Evolutionary conservation across 92 coral and sea anemone species (phyloP).

Genomic region (Blastomussa wellsi): DNA sequence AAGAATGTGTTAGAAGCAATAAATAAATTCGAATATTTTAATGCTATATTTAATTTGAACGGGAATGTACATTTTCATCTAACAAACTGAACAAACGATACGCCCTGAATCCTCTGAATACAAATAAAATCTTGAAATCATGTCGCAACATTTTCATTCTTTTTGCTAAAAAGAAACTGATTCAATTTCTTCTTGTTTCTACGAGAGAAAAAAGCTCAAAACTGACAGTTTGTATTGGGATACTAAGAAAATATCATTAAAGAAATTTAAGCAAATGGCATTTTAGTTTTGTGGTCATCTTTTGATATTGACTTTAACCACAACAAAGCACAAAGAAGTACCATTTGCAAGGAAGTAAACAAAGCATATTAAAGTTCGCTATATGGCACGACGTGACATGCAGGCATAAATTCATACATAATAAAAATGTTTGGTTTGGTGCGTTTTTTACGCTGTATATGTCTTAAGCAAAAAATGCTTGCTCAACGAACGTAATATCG

Average conservation of each 20-base stretch:
- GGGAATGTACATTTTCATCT: neutral
- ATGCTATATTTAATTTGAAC: neutral
- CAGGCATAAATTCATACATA: neutral
- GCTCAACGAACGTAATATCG: neutral
- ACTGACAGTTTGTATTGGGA: neutral
- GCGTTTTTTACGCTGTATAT: neutral
- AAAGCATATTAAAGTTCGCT: slow-evolving; percentile 3
- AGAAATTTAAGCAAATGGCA: neutral
- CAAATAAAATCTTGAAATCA: neutral
- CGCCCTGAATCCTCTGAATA: neutral
- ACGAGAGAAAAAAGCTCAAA: neutral
- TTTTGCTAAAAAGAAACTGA: neutral
- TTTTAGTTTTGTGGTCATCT: neutral
- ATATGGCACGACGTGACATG: neutral
- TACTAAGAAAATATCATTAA: neutral
- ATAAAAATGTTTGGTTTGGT: neutral
- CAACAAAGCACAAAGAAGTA: neutral
- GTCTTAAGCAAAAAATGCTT: neutral
- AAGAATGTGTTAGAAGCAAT: neutral
- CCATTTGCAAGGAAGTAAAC: neutral
- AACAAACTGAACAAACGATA: neutral
- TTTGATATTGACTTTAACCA: neutral
- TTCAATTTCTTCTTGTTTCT: neutral
- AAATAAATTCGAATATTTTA: neutral
- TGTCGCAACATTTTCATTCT: neutral